These are phyloP conservation scores for Meandrina meandrites DNA, from an alignment of 92 coral and sea anemone genomes.

Conservation along the genomic window DNA sequence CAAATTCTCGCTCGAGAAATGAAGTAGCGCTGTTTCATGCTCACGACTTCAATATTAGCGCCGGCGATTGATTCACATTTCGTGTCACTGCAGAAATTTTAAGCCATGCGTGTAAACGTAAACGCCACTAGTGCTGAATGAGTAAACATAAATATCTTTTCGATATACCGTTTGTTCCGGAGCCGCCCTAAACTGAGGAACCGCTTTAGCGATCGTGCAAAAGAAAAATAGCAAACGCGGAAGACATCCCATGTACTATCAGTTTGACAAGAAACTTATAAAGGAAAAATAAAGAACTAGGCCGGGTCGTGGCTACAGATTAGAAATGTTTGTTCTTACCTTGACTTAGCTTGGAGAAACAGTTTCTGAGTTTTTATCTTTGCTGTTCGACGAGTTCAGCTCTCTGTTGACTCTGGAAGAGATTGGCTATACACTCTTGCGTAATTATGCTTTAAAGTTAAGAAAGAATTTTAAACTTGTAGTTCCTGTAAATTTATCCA, in stretches of 20 bases:
- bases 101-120: too few species aligned
- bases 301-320: not conserved
- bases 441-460: not conserved
- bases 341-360: not conserved
- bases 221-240: not conserved
- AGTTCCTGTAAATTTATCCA: slow-evolving; percentile 3
- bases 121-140: too few species aligned
- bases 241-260: too few species aligned
- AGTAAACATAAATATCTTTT: too few species aligned
- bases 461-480: not conserved
- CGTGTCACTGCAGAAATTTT: too few species aligned
- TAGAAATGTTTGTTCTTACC: not conserved
- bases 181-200: not conserved
- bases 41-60: too few species aligned
- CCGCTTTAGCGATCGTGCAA: not conserved
- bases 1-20: not conserved
- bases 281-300: not conserved
- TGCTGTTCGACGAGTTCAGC: not conserved
- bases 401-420: not conserved
- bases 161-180: not conserved
- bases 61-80: too few species aligned
- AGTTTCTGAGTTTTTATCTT: not conserved
- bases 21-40: too few species aligned
- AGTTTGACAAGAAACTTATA: not conserved
- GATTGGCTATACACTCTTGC: not conserved